Conservation (phyloP, 2,113 vertebrate species). For the Calonectris borealis region DNA sequence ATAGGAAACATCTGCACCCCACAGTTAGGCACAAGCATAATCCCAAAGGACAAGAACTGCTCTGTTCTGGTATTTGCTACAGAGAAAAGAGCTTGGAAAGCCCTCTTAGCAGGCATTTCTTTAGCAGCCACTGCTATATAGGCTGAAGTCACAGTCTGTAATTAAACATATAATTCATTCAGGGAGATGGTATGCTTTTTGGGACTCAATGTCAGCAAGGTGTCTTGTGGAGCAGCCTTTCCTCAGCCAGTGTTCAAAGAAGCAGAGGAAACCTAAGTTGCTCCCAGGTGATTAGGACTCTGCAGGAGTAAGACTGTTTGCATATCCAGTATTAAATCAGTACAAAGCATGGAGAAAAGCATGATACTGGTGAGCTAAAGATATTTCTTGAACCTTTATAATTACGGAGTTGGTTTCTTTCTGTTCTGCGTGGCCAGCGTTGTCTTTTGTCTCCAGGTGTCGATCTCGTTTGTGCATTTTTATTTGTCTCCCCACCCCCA, state of each 20-base stretch:
- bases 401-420: background rate
- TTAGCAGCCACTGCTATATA: background rate
- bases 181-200: background rate
- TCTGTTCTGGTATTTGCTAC: background rate
- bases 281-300: background rate
- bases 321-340: background rate
- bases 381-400: background rate
- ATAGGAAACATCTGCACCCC: background rate
- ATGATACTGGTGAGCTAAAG: background rate
- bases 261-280: background rate
- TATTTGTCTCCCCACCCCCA: conserved; percentile 24
- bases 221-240: background rate
- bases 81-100: background rate
- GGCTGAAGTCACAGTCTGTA: background rate
- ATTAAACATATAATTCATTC: background rate
- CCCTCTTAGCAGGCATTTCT: background rate
- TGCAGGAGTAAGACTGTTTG: background rate
- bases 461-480: background rate
- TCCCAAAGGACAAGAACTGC: background rate
- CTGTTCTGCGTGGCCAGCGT: background rate
- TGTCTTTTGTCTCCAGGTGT: background rate
- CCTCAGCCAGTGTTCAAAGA: background rate
- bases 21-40: background rate
- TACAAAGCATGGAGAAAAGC: background rate
- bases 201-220: background rate